phyloP scores from a whole-genome alignment of 64 coral and sea anemone genomes.

The Porites lutea region DNA sequence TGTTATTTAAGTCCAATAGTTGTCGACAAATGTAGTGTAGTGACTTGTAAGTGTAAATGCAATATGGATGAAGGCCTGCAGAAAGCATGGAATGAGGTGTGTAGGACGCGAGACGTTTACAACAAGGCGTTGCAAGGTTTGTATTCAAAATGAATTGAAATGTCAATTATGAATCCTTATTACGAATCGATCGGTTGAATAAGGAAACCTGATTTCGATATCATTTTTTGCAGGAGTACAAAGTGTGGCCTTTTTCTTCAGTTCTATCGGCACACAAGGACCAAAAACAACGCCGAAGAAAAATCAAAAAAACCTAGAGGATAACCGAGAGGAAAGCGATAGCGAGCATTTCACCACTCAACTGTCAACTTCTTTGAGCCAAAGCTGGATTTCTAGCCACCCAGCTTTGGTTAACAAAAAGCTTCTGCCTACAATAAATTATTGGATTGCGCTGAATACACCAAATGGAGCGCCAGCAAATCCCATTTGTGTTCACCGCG shows the following conservation, averaged over 20 bases:
- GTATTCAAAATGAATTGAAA: not conserved
- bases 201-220: not conserved
- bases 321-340: constrained; percentile 26
- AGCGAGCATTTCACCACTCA: not conserved
- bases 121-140: constrained; percentile 51
- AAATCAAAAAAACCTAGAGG: not conserved
- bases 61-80: constrained; percentile 4
- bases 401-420: not conserved
- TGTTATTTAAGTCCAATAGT: constrained; percentile 49
- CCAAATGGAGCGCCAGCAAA: constrained; percentile 41
- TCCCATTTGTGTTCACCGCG: constrained; percentile 31
- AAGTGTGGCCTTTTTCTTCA: constrained; percentile 36
- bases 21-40: constrained; percentile 28
- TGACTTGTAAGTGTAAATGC: constrained; percentile 18
- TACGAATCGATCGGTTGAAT: too few species aligned
- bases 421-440: constrained; percentile 6
- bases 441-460: constrained; percentile 52
- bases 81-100: constrained; percentile 41
- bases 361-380: constrained; percentile 17
- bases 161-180: not conserved
- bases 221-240: constrained; percentile 2
- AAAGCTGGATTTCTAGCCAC: not conserved
- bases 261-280: constrained; percentile 17
- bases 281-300: not conserved
- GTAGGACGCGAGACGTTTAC: not conserved